Conservation (phyloP, 2,888 invertebrate genomes). For the Nowickia ferox region DNA sequence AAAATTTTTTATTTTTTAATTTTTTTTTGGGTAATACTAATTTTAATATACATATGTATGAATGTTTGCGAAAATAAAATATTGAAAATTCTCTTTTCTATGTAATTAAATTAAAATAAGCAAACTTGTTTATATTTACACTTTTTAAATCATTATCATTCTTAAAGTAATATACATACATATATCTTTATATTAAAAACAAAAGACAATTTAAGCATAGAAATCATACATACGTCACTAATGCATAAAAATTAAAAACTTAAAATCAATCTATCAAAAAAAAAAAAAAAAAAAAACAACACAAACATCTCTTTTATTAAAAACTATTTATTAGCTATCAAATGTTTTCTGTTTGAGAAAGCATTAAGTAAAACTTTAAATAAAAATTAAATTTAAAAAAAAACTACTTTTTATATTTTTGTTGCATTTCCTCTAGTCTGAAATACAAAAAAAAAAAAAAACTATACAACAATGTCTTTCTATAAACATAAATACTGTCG, state of each 20-base stretch:
- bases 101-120: slow-evolving; percentile 34
- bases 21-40: not conserved
- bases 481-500: slow-evolving; percentile 27
- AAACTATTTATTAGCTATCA: slow-evolving; percentile 28
- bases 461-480: slow-evolving; percentile 42
- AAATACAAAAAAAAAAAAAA: slow-evolving; percentile 30
- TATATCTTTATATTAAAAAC: slow-evolving; percentile 14
- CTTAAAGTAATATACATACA: slow-evolving; percentile 11
- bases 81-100: slow-evolving; percentile 5
- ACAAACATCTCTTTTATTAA: slow-evolving; percentile 34
- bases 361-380: not conserved
- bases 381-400: not conserved
- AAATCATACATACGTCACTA: slow-evolving; percentile 34
- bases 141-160: slow-evolving; percentile 33
- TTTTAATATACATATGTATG: slow-evolving; percentile 3
- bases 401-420: slow-evolving; percentile 4
- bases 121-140: slow-evolving; percentile 49
- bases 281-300: slow-evolving; percentile 16
- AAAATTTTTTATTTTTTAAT: not conserved
- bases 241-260: slow-evolving; percentile 23
- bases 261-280: slow-evolving; percentile 48
- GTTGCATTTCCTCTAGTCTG: slow-evolving; percentile 55
- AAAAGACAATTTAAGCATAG: slow-evolving; percentile 17
- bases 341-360: slow-evolving; percentile 27
- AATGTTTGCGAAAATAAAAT: not conserved